Evolutionary conservation across 2,888 invertebrate species (phyloP).

Genomic region (Scaptomyza flava): DNA sequence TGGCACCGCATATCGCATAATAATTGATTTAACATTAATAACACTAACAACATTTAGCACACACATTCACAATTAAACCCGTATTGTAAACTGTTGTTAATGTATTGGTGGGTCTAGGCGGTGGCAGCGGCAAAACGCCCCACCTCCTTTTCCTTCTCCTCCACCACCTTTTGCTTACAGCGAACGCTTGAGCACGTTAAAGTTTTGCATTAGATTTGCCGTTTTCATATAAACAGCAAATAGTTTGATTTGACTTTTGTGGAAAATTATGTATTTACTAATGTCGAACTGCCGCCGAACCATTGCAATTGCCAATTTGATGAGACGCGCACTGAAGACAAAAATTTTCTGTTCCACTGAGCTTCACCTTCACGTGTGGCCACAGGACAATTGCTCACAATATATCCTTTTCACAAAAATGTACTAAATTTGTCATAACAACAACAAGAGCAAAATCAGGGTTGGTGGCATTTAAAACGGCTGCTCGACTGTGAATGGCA

Average conservation of each 20-base stretch:
- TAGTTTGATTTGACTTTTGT: constrained; percentile 83
- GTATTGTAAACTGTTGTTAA: constrained; percentile 29
- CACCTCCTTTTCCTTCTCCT: constrained; percentile 20
- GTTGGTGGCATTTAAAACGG: constrained; percentile 19
- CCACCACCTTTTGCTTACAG: constrained; percentile 63
- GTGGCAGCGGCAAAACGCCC: constrained; percentile 31
- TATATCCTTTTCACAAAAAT: constrained; percentile 37
- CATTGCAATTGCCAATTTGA: constrained; percentile 83
- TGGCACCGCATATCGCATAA: constrained; percentile 36
- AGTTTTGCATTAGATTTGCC: constrained; percentile 83
- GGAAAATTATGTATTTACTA: constrained; percentile 83
- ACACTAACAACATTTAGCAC: constrained; percentile 52
- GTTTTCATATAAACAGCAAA: constrained; percentile 85
- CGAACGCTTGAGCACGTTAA: constrained; percentile 81
- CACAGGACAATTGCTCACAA: constrained; percentile 47
- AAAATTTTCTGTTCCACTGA: constrained; percentile 40
- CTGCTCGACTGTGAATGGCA: background rate
- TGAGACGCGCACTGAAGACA: constrained; percentile 56
- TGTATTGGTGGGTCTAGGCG: constrained; percentile 48
- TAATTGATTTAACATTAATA: constrained; percentile 45
- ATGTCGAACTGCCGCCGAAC: constrained; percentile 83
- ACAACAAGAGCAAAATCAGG: constrained; percentile 5
- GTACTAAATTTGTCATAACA: constrained; percentile 43
- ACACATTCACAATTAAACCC: constrained; percentile 40
- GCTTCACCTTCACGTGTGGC: constrained; percentile 59